A percentile compares a stretch with the other conserved stretches of the same genome.
Conservation (phyloP, 2,797 vertebrate genomes). For the Dendrocincla fuliginosa region DNA sequence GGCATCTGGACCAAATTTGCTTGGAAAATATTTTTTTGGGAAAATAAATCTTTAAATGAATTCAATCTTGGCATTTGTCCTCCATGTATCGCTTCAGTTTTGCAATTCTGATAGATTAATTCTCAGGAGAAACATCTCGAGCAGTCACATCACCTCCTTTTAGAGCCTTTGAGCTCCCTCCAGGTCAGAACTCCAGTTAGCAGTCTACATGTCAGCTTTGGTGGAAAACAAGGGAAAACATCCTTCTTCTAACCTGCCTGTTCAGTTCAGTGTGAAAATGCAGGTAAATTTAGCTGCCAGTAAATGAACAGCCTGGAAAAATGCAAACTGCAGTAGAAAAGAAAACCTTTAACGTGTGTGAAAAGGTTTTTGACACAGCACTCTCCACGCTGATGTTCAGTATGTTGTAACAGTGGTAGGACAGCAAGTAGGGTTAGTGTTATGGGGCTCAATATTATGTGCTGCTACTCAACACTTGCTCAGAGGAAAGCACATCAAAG, state of each 20-base stretch:
- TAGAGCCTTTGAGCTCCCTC: not conserved
- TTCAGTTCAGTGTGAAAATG: not conserved
- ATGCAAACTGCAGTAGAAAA: not conserved
- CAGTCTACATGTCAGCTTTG: not conserved
- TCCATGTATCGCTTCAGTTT: not conserved
- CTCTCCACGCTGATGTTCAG: too few species aligned
- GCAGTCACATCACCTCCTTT: not conserved
- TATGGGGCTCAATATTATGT: rapidly evolving
- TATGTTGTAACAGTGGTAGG: rapidly evolving
- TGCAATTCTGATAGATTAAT: not conserved
- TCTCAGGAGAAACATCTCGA: not conserved
- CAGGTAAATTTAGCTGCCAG: not conserved
- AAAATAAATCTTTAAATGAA: not conserved
- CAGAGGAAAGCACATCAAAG: not conserved
- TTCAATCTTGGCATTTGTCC: not conserved
- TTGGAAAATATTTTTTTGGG: not conserved
- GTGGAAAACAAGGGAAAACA: not conserved
- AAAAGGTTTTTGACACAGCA: not conserved
- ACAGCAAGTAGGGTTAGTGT: not conserved
- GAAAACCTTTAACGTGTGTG: rapidly evolving
- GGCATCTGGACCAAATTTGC: not conserved
- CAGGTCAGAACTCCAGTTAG: not conserved
- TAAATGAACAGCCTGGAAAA: not conserved
- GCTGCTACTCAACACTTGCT: not conserved
- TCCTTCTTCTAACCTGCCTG: not conserved